These are phyloP conservation scores for Acropternis orthonyx DNA, from an alignment of 2,797 vertebrate species.

Conservation along the genomic window DNA sequence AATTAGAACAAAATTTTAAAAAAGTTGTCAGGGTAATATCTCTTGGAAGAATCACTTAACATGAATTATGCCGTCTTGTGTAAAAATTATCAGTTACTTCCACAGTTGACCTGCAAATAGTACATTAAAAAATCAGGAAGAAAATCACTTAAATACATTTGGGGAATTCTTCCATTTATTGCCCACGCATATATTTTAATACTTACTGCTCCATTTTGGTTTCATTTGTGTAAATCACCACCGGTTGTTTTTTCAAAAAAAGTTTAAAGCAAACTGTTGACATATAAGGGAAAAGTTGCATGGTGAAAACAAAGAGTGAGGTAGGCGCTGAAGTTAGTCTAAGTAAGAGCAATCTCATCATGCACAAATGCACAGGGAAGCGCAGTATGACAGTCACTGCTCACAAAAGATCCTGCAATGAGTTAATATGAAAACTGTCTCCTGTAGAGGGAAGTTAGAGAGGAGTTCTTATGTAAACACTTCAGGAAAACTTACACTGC, in stretches of 20 bases:
- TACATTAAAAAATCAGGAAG: constrained; percentile 18
- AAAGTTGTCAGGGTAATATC: constrained; percentile 27
- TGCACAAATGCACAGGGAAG: not conserved
- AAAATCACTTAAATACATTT: constrained; percentile 9
- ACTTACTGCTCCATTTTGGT: not conserved
- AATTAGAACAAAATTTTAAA: constrained; percentile 40
- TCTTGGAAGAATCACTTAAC: constrained; percentile 15
- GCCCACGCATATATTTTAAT: not conserved
- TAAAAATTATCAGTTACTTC: constrained; percentile 21
- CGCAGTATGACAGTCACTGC: constrained; percentile 11
- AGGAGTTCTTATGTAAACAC: not conserved
- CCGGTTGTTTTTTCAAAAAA: not conserved
- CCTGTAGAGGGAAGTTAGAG: constrained; percentile 9
- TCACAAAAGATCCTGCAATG: constrained; percentile 29
- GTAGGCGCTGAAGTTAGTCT: not conserved
- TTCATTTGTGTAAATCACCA: not conserved
- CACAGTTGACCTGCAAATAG: constrained; percentile 1
- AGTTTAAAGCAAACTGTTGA: constrained; percentile 23
- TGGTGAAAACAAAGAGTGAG: not conserved
- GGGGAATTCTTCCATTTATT: not conserved
- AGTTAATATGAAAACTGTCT: constrained; percentile 35
- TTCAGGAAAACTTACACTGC: constrained; percentile 5
- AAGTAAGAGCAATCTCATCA: not conserved
- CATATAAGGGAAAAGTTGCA: not conserved
- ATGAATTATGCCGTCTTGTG: constrained; percentile 7